Base-by-base conservation (phyloP, 2,888 invertebrate genomes). In the Parascotia fuliginaria region DNA sequence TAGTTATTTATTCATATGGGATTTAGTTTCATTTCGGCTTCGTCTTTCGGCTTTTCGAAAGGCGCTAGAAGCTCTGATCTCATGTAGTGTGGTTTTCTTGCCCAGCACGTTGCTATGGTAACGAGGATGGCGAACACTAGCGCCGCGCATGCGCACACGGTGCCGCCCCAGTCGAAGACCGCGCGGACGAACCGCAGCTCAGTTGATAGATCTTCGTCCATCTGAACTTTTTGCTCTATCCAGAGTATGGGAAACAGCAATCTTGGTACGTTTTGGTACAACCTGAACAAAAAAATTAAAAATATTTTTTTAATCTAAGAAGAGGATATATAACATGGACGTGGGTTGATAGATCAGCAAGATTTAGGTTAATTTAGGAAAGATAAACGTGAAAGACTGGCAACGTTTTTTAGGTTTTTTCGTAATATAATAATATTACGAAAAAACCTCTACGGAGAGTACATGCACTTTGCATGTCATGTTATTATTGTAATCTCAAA, bases 211-310 rank as follows among this genome's bases (percentile, higher is more conserved):
- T 92, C 84, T 0, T 93, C 89, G 0, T 94, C 93, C 0, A 96
- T 88, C 9, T 83, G 79, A 1, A 95, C 95, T 47, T 89, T 93
- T 74, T 97, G 94, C 70, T 96, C 94, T 67, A 97, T 95, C 96
- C 97, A 97, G 51, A 97, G 92, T 45, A 96, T 93, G 0, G 97
- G 97, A 65, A 97, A 94, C 75, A 94, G 94, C 61, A 95, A 92
- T 42, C 84, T 93, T 0, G 96, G 96, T 0, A 95, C 93, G 14
- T 94, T 83, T 60, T 93, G 89, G 77, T 94, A 96, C 33, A 96
- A 75, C 0, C 96, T 96, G 87, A 24, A 24, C 24, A 24, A 24
- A 7, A 6, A 7, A 6, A 9, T 6, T 24, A 24, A 24, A 24
- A 24, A 24, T 3, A 1, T 9, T 7, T 24, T 24, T 4, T 3